phyloP scores from a whole-genome alignment of 2,888 invertebrate genomes.

The Himalopsyche tibetana region DNA sequence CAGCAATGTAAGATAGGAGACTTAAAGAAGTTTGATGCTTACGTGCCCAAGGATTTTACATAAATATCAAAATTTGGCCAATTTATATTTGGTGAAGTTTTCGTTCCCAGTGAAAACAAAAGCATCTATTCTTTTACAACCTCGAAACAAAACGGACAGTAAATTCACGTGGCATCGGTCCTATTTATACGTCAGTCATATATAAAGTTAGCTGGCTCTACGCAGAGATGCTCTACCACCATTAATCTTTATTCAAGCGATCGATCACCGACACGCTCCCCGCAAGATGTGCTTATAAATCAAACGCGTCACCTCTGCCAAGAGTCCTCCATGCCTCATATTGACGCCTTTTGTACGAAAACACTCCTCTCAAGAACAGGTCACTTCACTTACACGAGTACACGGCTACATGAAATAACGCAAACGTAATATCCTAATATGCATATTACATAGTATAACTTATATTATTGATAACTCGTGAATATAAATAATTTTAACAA shows the following conservation, averaged over 20 bases:
- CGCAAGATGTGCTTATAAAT: conserved; percentile 57
- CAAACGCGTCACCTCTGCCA: conserved; percentile 29
- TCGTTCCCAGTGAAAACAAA: no score
- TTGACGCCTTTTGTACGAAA: conserved; percentile 18
- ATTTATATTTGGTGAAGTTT: no score
- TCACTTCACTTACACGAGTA: conserved; percentile 6
- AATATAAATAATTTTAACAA: no score
- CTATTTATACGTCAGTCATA: neutral
- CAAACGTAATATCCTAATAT: no score
- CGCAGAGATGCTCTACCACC: conserved; percentile 50
- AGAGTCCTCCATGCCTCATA: neutral
- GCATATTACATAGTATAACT: no score
- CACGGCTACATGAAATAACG: neutral
- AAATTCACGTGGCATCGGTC: neutral
- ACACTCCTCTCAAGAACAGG: neutral
- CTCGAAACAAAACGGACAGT: no score
- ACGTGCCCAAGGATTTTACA: no score
- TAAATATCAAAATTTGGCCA: no score
- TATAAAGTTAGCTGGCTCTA: neutral
- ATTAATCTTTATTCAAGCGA: conserved; percentile 65
- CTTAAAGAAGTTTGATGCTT: no score
- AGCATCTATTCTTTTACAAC: no score
- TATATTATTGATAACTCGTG: no score
- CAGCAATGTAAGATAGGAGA: no score
- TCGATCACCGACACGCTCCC: conserved; percentile 63